Percentiles rank a stretch among this genome's conserved stretches.
These are phyloP conservation scores for Synanthedon andrenaeformis DNA, from an alignment of 2,888 invertebrate species.

Conservation along the genomic window DNA sequence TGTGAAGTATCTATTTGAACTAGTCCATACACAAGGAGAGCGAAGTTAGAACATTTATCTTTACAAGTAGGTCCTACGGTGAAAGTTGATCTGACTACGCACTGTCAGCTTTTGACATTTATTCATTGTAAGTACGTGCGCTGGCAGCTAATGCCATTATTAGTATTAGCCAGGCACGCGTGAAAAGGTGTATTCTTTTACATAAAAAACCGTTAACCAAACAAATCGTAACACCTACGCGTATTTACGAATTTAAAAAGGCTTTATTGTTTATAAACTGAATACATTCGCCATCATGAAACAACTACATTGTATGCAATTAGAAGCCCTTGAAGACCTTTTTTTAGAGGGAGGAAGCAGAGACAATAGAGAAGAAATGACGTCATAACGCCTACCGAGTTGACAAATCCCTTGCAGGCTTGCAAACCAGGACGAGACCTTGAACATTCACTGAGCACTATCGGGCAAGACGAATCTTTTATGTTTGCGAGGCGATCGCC, in stretches of 20 bases:
- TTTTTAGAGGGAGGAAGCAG: conserved; percentile 3
- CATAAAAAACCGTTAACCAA: neutral
- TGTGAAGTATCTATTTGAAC: too few species aligned
- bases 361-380: conserved; percentile 30
- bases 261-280: too few species aligned
- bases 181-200: too few species aligned
- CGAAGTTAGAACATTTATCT: too few species aligned
- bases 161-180: conserved; percentile 10
- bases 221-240: too few species aligned
- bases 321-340: too few species aligned
- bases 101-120: conserved; percentile 31
- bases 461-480: conserved; percentile 53
- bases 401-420: conserved; percentile 62
- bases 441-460: conserved; percentile 65
- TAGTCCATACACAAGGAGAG: too few species aligned
- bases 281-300: too few species aligned
- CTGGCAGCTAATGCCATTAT: conserved; percentile 18
- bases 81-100: conserved; percentile 38
- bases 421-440: conserved; percentile 62
- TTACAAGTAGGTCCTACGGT: conserved; percentile 18
- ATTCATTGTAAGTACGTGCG: conserved; percentile 25
- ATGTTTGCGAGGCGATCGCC: conserved; percentile 42
- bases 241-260: too few species aligned
- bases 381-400: conserved; percentile 46
- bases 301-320: too few species aligned